phyloP scores from a whole-genome alignment of 2,888 invertebrate genomes.

The Tetramorium bicarinatum region DNA sequence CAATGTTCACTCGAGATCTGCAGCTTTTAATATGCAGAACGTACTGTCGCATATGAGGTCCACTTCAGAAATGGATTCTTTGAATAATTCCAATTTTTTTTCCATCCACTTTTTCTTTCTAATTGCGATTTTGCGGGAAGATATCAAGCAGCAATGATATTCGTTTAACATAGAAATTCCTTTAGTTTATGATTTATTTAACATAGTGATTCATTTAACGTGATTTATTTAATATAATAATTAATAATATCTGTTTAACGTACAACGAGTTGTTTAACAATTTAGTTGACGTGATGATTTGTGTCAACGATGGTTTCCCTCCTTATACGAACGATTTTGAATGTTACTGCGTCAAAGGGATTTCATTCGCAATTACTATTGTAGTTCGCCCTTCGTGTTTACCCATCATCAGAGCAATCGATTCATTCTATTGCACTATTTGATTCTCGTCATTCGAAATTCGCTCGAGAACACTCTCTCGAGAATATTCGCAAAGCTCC shows the following conservation, averaged over 20 bases:
- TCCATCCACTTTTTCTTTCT: not conserved
- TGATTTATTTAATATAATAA: constrained; percentile 24
- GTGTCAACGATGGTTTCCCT: constrained; percentile 12
- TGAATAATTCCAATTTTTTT: not conserved
- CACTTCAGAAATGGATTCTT: not conserved
- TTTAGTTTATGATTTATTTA: not conserved
- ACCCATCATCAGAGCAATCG: constrained; percentile 36
- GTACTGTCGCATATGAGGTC: not conserved
- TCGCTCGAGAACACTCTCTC: constrained; percentile 10
- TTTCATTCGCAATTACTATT: constrained; percentile 44
- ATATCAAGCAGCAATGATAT: not conserved
- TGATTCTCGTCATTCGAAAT: constrained; percentile 29
- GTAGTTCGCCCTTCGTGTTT: constrained; percentile 29
- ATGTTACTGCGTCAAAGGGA: constrained; percentile 30
- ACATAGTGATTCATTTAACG: not conserved
- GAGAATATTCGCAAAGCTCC: not conserved
- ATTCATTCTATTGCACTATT: constrained; percentile 38
- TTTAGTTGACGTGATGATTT: constrained; percentile 26
- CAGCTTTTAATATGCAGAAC: not conserved
- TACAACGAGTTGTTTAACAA: constrained; percentile 12
- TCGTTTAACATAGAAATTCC: not conserved
- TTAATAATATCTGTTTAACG: constrained; percentile 14
- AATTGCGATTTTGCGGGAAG: not conserved
- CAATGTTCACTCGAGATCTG: constrained; percentile 10
- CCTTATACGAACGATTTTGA: constrained; percentile 18